Percentiles rank a stretch among this genome's conserved stretches.
These are phyloP conservation scores for Cryptosula pallasiana DNA, from an alignment of 2,888 invertebrate genomes.

Conservation along the genomic window DNA sequence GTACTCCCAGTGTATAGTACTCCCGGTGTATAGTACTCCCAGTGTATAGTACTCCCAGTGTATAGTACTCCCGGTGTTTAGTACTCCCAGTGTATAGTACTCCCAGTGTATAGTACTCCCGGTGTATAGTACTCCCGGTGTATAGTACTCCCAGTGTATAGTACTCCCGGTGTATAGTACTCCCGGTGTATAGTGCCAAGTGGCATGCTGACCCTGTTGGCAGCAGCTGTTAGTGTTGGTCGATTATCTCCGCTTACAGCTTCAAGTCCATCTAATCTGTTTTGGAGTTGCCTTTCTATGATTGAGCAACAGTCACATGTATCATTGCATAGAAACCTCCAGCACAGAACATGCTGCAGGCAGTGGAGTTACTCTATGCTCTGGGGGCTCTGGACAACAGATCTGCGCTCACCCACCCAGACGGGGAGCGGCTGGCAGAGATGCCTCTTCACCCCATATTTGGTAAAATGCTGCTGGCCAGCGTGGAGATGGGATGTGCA, in stretches of 20 bases:
- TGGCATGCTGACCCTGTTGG: too few relatives aligned
- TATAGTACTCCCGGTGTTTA: conserved; percentile 26
- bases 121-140: too few relatives aligned
- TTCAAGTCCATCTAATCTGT: too few relatives aligned
- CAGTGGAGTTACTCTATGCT: conserved; percentile 81
- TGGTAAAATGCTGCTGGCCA: conserved; percentile 73
- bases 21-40: too few relatives aligned
- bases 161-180: too few relatives aligned
- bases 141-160: too few relatives aligned
- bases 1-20: conserved; percentile 25
- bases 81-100: too few relatives aligned
- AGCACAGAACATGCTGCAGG: conserved; percentile 74
- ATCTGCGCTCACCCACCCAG: conserved; percentile 70
- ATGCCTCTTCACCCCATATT: conserved; percentile 81
- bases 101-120: too few relatives aligned
- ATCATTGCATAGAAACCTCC: conserved; percentile 67
- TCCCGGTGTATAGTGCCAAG: too few relatives aligned
- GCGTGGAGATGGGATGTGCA: conserved; percentile 78
- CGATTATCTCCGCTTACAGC: too few relatives aligned
- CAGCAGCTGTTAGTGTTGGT: too few relatives aligned
- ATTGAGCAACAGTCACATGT: background rate
- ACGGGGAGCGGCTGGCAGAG: conserved; percentile 83
- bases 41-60: conserved; percentile 25
- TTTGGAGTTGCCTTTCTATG: too few relatives aligned
- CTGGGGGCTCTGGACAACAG: conserved; percentile 70